Conservation (phyloP, 2,113 vertebrate genomes). For the Oceanites oceanicus region DNA sequence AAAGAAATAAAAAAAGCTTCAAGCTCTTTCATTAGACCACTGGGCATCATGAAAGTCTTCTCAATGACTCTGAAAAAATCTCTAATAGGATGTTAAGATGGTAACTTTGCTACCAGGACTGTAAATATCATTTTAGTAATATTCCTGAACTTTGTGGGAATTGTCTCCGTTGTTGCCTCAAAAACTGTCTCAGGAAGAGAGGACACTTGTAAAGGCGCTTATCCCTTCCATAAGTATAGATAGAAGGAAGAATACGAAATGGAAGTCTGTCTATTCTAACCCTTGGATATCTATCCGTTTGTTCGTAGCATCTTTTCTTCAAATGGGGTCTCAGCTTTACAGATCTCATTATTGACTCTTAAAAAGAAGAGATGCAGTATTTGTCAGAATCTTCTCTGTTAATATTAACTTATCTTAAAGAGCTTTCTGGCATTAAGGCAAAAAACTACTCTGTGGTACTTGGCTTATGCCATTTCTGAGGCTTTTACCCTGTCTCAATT, state of each 20-base stretch:
- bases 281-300: neutral
- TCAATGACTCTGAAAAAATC: neutral
- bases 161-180: neutral
- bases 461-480: neutral
- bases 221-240: neutral
- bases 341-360: neutral
- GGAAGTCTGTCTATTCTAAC: neutral
- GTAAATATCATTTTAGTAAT: neutral
- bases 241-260: neutral
- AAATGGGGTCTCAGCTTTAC: neutral
- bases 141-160: neutral
- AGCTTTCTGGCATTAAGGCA: neutral
- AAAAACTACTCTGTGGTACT: neutral
- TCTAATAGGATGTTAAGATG: neutral
- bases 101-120: neutral
- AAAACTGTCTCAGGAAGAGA: neutral
- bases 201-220: neutral
- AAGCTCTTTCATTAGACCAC: neutral
- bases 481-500: neutral
- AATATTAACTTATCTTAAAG: neutral
- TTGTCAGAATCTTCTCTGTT: neutral
- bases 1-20: neutral
- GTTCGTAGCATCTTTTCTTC: neutral
- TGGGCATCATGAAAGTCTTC: neutral
- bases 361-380: neutral